Percentiles rank a stretch among this genome's conserved stretches.
phyloP scores from a whole-genome alignment of 2,113 vertebrate species.

The Oryzias melastigma region DNA sequence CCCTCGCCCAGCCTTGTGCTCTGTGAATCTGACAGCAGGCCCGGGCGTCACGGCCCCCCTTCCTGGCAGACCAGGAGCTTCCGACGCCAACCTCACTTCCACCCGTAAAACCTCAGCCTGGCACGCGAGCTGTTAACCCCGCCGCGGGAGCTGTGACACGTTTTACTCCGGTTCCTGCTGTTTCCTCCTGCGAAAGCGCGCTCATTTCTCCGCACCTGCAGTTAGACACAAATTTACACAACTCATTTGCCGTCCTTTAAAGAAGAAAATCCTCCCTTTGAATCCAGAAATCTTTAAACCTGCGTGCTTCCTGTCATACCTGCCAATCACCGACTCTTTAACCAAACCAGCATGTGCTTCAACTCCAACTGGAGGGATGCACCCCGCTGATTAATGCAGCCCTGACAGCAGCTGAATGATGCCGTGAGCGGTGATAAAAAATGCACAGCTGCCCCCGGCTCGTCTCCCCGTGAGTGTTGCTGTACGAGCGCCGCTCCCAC shows the following conservation, averaged over 20 bases:
- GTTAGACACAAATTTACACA: not conserved
- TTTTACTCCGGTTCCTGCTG: constrained; percentile 15
- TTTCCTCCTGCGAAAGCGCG: not conserved
- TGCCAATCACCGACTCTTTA: constrained; percentile 9
- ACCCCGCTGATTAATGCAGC: constrained; percentile 13
- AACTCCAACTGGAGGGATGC: not conserved
- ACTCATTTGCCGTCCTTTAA: too few species aligned
- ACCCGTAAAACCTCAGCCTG: constrained; percentile 39
- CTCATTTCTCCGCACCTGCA: not conserved
- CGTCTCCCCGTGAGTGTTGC: not conserved
- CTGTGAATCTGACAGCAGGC: constrained; percentile 61
- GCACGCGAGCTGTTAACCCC: constrained; percentile 45
- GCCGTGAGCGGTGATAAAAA: constrained; percentile 24
- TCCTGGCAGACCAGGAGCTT: constrained; percentile 43
- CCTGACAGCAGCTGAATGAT: constrained; percentile 27
- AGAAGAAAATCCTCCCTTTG: too few species aligned
- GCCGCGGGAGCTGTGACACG: constrained; percentile 28
- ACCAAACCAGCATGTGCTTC: not conserved
- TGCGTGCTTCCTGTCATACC: not conserved
- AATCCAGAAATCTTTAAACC: too few species aligned
- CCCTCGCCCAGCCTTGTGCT: constrained; percentile 50
- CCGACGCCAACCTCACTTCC: constrained; percentile 37
- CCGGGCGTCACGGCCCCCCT: constrained; percentile 31
- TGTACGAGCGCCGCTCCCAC: constrained; percentile 12
- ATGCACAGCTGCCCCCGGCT: constrained; percentile 19